These are phyloP conservation scores for Leptarthrus brevirostris DNA, from an alignment of 2,888 invertebrate species.

Conservation along the genomic window DNA sequence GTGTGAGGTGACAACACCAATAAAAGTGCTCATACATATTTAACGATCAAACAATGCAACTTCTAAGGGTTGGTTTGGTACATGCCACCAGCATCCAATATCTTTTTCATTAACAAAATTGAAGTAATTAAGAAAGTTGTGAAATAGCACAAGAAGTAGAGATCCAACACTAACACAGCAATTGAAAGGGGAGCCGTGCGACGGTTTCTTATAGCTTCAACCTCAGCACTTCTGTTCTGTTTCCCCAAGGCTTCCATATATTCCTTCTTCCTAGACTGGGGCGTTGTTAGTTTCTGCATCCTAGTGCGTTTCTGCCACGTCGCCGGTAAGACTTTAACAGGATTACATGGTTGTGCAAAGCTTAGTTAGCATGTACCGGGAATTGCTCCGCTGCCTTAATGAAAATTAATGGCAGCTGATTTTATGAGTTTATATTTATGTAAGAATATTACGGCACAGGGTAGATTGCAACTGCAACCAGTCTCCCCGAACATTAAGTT, in stretches of 20 bases:
- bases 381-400: constrained; percentile 47
- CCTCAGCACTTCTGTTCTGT: not conserved
- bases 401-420: constrained; percentile 52
- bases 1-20: not conserved
- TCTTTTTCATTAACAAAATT: constrained; percentile 53
- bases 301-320: constrained; percentile 29
- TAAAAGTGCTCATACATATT: constrained; percentile 43
- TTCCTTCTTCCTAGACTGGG: not conserved
- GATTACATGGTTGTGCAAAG: constrained; percentile 29
- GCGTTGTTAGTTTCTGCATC: constrained; percentile 20
- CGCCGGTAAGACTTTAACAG: constrained; percentile 22
- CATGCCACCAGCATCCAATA: constrained; percentile 48
- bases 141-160: not conserved
- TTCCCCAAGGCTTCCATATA: not conserved
- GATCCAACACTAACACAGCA: not conserved
- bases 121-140: constrained; percentile 53
- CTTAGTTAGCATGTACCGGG: constrained; percentile 48
- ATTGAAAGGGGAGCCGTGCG: constrained; percentile 4
- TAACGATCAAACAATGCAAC: constrained; percentile 30
- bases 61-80: not conserved
- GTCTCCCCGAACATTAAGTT: constrained; percentile 8
- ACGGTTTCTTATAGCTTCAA: constrained; percentile 20
- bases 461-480: constrained; percentile 33
- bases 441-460: constrained; percentile 42
- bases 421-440: constrained; percentile 52